Evolutionary conservation across 2,888 invertebrate species (phyloP), one percentile per base, ranked within the genome.

Genomic region (Philaethria dido): DNA sequence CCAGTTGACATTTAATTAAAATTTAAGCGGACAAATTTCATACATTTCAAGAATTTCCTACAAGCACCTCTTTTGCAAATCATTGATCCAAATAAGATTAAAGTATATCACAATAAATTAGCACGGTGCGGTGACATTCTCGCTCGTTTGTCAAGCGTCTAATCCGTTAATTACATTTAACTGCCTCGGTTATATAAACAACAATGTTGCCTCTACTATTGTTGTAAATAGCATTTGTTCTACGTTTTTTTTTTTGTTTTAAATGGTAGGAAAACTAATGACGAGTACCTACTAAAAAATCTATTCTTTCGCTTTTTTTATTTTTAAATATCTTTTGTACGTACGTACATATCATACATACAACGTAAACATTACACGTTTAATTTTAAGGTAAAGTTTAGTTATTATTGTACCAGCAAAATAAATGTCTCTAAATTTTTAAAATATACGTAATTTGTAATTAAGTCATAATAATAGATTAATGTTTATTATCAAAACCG

Each of bases 141-240:
- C 25, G 47, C 47, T 64, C 47, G 47, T 54, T 64, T 64, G 54
- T 63, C 18, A 63, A 55, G 45, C 54, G 36, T 33, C 62, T 54
- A 50, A 57, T 36, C 20, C 22, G 47, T 44, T 64, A 64, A 57
- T 64, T 47, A 57, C 64, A 33, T 57, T 47, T 57, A 57, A 29
- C 47, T 36, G 55, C 55, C 60, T 60, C 29, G 3, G 29, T 45
- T 29, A 33, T 33, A 52, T 52, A 33, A 52, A 52, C 52, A 52
- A 52, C 52, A 16, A 8, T 16, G 52, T 52, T 33, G 52, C 52
- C 11, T 11, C 52, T 52, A 29, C 52, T 33, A 33, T 33, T 52
- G 52, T 33, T 18, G 29, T 52, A 16, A 52, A 16, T 33, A 13
- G 29, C 52, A 29, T 33, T 52, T 33, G 52, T 18, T 52, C 33